Conservation (phyloP, 2,888 invertebrate genomes). For the Monopis laevigella region DNA sequence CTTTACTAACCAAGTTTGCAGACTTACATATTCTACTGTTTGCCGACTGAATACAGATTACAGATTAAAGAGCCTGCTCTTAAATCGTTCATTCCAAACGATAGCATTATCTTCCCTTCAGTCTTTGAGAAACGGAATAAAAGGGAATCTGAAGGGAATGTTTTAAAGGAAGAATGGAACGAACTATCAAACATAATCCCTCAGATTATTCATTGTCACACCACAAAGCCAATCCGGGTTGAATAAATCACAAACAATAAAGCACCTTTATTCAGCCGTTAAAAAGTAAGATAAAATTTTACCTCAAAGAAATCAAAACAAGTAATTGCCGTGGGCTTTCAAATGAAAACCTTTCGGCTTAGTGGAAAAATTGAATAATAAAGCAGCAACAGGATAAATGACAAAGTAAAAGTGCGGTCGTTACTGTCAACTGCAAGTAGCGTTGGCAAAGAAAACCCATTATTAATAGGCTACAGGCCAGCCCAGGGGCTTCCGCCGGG, state of each 20-base stretch:
- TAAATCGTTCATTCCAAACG: too few species aligned
- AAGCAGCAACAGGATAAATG: constrained; percentile 39
- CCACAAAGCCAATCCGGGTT: constrained; percentile 9
- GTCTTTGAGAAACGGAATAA: too few species aligned
- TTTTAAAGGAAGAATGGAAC: constrained; percentile 3
- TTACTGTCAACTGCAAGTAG: constrained; percentile 56
- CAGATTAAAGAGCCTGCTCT: too few species aligned
- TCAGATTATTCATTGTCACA: constrained; percentile 10
- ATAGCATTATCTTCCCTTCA: too few species aligned
- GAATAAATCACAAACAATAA: constrained; percentile 16
- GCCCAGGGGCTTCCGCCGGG: constrained; percentile 36
- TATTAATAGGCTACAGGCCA: constrained; percentile 48
- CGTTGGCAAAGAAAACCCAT: constrained; percentile 45
- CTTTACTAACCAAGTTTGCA: too few species aligned
- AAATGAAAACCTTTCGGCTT: constrained; percentile 7
- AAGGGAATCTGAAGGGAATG: constrained; percentile 6
- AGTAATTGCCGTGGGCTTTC: constrained; percentile 11
- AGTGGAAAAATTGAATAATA: constrained; percentile 30
- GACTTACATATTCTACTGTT: too few species aligned
- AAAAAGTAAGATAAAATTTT: constrained; percentile 11
- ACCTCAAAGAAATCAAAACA: constrained; percentile 9
- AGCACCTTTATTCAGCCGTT: constrained; percentile 11
- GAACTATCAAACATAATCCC: constrained; percentile 10
- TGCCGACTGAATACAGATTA: too few species aligned
- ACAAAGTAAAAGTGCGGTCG: constrained; percentile 47